Percentiles rank a stretch among this genome's conserved stretches.
phyloP scores from a whole-genome alignment of 1,140 invertebrate species.

The Drosophila quadrilineata region DNA sequence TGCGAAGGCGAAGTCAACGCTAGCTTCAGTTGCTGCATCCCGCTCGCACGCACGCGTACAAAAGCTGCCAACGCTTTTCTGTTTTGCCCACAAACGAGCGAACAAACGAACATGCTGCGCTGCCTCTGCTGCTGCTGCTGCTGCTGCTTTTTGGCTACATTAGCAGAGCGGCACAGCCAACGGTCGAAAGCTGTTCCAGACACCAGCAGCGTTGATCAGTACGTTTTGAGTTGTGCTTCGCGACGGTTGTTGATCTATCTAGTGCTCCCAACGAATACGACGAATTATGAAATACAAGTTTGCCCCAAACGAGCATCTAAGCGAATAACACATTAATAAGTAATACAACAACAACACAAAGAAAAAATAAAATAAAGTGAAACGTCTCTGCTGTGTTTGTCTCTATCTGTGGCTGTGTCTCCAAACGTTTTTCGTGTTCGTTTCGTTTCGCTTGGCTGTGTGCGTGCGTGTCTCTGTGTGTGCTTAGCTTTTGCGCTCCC shows the following conservation, averaged over 20 bases:
- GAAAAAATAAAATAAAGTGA: constrained; percentile 8
- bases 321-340: constrained; percentile 34
- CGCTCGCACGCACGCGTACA: constrained; percentile 48
- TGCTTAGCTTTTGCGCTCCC: constrained; percentile 60
- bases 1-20: constrained; percentile 51
- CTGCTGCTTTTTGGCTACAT: constrained; percentile 39
- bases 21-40: constrained; percentile 32
- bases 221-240: constrained; percentile 80
- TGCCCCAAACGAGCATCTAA: constrained; percentile 53
- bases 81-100: constrained; percentile 40
- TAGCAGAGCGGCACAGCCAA: constrained; percentile 60
- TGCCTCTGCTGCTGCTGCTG: constrained; percentile 34
- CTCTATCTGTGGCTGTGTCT: constrained; percentile 38
- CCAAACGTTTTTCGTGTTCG: constrained; percentile 1
- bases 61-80: constrained; percentile 14
- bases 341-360: background rate
- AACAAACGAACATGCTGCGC: constrained; percentile 8
- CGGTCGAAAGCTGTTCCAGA: constrained; percentile 73
- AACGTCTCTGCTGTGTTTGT: constrained; percentile 39
- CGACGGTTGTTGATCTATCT: constrained; percentile 74
- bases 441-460: background rate
- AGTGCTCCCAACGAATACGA: constrained; percentile 49
- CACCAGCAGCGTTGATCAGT: constrained; percentile 63
- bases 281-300: constrained; percentile 40
- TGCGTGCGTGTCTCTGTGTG: constrained; percentile 26